phyloP scores from a whole-genome alignment of 1,140 invertebrate species.

The Listronotus bonariensis region DNA sequence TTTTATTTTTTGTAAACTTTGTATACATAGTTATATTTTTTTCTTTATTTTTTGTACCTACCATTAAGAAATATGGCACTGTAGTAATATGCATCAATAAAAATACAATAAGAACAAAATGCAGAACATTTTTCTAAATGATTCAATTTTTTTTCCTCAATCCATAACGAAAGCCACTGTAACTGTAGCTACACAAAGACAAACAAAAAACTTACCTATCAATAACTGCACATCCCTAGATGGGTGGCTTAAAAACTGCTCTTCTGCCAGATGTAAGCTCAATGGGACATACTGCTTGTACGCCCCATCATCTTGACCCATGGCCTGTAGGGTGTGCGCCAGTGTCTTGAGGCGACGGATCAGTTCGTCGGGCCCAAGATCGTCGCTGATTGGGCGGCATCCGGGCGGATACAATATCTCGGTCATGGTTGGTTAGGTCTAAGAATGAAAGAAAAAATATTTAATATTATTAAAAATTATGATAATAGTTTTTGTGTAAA shows the following conservation, averaged over 20 bases:
- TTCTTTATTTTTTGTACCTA: no score
- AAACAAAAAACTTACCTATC: conserved; percentile 18
- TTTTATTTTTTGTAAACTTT: no score
- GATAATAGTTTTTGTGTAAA: no score
- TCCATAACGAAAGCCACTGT: no score
- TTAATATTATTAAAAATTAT: no score
- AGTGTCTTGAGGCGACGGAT: conserved; percentile 91
- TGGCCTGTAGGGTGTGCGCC: conserved; percentile 92
- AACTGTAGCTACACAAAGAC: no score
- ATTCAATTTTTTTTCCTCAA: no score
- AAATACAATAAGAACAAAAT: no score
- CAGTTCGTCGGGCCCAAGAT: conserved; percentile 92
- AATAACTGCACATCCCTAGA: conserved; percentile 90
- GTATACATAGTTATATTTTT: no score
- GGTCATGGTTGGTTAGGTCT: conserved; percentile 61
- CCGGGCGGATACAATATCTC: conserved; percentile 87
- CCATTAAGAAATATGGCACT: no score
- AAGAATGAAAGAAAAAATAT: conserved; percentile 31
- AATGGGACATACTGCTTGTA: conserved; percentile 93
- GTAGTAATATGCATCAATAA: no score
- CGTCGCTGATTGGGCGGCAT: conserved; percentile 87
- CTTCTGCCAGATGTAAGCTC: conserved; percentile 91
- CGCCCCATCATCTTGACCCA: conserved; percentile 94
- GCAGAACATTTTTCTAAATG: no score
- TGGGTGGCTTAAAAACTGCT: conserved; percentile 87